A percentile compares a stretch with the other conserved stretches of the same genome.
Conservation (phyloP, 2,888 invertebrate species). For the Ectemnius continuus region DNA sequence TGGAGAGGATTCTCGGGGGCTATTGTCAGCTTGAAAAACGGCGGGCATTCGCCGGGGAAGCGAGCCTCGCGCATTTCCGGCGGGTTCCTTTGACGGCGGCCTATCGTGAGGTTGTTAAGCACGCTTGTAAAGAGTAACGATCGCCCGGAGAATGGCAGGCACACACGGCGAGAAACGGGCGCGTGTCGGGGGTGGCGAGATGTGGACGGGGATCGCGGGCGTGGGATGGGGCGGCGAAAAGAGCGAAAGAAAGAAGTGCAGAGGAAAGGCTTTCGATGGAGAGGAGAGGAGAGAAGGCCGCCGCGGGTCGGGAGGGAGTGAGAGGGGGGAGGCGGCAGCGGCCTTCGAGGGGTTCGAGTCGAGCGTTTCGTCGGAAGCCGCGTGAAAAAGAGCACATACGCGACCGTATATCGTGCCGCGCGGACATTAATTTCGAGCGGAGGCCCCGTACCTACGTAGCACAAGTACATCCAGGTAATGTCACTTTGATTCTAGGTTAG, state of each 20-base stretch:
- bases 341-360: not conserved
- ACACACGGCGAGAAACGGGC: no score
- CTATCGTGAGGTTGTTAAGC: no score
- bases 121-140: no score
- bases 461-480: slow-evolving; percentile 50
- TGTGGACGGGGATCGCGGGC: no score
- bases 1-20: no score
- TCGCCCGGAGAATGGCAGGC: no score
- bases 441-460: slow-evolving; percentile 26
- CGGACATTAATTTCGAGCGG: slow-evolving; percentile 58
- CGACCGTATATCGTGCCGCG: slow-evolving; percentile 58
- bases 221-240: slow-evolving; percentile 6
- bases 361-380: slow-evolving; percentile 35
- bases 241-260: slow-evolving; percentile 21
- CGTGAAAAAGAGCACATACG: slow-evolving; percentile 42
- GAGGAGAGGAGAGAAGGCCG: not conserved
- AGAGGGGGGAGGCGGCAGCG: no score
- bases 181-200: no score
- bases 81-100: no score
- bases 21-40: no score
- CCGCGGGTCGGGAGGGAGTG: no score
- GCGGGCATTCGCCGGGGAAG: not conserved
- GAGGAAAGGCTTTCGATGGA: not conserved
- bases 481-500: slow-evolving; percentile 60
- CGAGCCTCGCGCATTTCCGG: not conserved